Evolutionary conservation across 1,140 invertebrate genomes (phyloP).

Genomic region (Teleopsis dalmanni): DNA sequence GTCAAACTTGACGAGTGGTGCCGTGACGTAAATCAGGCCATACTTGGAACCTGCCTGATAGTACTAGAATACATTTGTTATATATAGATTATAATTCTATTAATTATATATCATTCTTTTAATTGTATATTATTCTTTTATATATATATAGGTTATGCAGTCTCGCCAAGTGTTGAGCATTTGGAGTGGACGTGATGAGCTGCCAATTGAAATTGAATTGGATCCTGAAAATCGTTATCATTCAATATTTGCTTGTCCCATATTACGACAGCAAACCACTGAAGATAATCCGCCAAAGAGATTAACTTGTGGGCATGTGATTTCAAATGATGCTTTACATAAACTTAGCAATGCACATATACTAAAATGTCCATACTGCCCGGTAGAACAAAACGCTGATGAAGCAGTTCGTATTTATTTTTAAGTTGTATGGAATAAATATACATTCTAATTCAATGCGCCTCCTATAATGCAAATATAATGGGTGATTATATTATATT

Average conservation of each 20-base stretch:
- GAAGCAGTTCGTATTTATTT: slow-evolving; percentile 91
- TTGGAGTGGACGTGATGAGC: slow-evolving; percentile 92
- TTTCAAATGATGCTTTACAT: slow-evolving; percentile 91
- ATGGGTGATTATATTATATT: too few species aligned
- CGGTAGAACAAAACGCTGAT: slow-evolving; percentile 87
- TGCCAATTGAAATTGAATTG: slow-evolving; percentile 90
- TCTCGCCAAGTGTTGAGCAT: slow-evolving; percentile 89
- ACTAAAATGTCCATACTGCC: slow-evolving; percentile 99
- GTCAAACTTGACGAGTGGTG: too few species aligned
- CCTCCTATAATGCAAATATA: too few species aligned
- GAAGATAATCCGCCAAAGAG: slow-evolving; percentile 96
- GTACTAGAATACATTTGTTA: too few species aligned
- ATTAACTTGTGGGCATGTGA: slow-evolving; percentile 95
- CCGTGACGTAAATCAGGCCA: too few species aligned
- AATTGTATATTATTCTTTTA: neutral
- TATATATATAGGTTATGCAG: slow-evolving; percentile 58
- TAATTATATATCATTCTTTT: neutral
- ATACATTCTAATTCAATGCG: too few species aligned
- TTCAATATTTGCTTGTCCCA: slow-evolving; percentile 97
- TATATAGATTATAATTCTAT: too few species aligned
- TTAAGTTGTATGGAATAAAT: too few species aligned
- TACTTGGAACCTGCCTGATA: too few species aligned
- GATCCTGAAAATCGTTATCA: slow-evolving; percentile 70
- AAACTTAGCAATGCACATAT: slow-evolving; percentile 90
- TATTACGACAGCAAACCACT: slow-evolving; percentile 91